Conservation (phyloP, 2,113 vertebrate species). For the Caranx ignobilis region DNA sequence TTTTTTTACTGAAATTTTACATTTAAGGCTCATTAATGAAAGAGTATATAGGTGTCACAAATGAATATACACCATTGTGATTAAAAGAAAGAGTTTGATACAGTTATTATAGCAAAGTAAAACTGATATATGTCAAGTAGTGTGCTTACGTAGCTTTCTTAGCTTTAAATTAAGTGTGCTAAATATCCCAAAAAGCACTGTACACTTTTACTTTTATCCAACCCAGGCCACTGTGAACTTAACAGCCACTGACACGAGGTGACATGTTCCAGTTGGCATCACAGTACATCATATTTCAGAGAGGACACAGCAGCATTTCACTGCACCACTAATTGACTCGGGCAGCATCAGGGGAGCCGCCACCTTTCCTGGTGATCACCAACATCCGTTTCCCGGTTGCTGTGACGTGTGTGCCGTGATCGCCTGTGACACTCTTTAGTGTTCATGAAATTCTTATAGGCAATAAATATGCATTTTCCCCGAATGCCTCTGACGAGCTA, state of each 20-base stretch:
- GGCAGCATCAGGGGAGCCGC: conserved; percentile 71
- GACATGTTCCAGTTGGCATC: conserved; percentile 65
- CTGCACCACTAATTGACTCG: conserved; percentile 61
- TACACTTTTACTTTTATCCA: not conserved
- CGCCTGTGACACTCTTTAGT: conserved; percentile 78
- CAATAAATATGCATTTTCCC: conserved; percentile 82
- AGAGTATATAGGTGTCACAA: not conserved
- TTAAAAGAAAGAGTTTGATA: not conserved
- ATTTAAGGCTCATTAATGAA: not conserved
- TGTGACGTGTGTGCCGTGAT: conserved; percentile 67
- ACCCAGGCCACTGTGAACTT: conserved; percentile 13
- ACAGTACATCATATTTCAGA: conserved; percentile 52
- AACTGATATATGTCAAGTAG: not conserved
- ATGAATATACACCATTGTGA: not conserved
- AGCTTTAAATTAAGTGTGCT: conserved; percentile 7
- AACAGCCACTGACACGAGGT: conserved; percentile 42
- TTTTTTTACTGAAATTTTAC: not conserved
- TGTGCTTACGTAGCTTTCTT: not conserved
- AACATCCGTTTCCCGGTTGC: conserved; percentile 71
- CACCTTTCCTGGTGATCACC: conserved; percentile 68
- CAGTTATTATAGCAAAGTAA: conserved; percentile 6
- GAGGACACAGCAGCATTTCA: conserved; percentile 45
- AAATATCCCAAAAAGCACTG: not conserved
- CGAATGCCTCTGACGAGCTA: conserved; percentile 63
- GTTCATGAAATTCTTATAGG: conserved; percentile 82